Evolutionary conservation across 2,797 vertebrate genomes (phyloP).

Genomic region (Pangasius krempfi): DNA sequence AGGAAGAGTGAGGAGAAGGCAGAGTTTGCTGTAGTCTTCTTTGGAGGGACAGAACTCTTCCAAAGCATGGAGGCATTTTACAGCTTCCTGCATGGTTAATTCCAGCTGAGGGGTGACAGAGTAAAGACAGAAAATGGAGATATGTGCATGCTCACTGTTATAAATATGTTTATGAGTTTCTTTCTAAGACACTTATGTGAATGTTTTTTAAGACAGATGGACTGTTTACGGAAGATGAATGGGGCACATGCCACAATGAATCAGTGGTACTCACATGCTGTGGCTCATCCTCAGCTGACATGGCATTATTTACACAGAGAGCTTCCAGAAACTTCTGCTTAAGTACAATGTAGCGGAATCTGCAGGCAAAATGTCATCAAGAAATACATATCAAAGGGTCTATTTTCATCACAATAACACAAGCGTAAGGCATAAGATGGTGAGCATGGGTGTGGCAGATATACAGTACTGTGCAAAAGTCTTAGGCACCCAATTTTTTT

Average conservation of each 20-base stretch:
- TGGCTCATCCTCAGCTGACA: slow-evolving; percentile 97
- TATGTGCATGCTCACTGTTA: background rate
- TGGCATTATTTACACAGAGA: slow-evolving; percentile 96
- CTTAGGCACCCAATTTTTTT: no score
- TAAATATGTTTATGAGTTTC: background rate
- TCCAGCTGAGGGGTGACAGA: slow-evolving; percentile 79
- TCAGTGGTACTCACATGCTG: slow-evolving; percentile 85
- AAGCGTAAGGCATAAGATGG: background rate
- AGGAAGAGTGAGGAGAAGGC: slow-evolving; percentile 93
- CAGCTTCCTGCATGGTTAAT: slow-evolving; percentile 97
- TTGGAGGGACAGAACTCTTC: slow-evolving; percentile 95
- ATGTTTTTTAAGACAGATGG: background rate
- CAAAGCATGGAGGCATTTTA: slow-evolving; percentile 92
- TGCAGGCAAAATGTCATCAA: slow-evolving; percentile 58
- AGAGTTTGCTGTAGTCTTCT: slow-evolving; percentile 98
- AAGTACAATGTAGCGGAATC: slow-evolving; percentile 95
- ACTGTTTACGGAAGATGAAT: background rate
- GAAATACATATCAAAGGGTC: background rate
- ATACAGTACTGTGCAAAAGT: background rate
- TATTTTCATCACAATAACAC: background rate
- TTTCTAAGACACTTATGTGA: no score
- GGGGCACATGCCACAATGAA: background rate
- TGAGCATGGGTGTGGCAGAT: background rate
- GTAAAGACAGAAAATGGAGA: background rate
- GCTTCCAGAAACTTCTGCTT: slow-evolving; percentile 99